Evolutionary conservation across 2,888 invertebrate genomes (phyloP).

Genomic region (Rotaria magnacalcarata): DNA sequence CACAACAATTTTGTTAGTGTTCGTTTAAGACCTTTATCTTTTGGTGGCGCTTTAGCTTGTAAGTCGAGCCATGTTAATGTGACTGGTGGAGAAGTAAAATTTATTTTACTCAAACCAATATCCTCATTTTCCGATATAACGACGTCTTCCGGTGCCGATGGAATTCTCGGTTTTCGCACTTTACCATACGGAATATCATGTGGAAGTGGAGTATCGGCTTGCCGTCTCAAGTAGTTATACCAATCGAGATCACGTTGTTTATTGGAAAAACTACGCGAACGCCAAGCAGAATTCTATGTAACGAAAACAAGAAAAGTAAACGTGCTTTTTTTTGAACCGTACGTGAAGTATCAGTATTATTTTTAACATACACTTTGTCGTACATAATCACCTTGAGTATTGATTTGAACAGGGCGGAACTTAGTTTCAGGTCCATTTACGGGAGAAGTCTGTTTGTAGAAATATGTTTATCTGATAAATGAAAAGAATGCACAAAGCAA

Average conservation of each 20-base stretch:
- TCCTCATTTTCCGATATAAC: neutral
- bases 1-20: neutral
- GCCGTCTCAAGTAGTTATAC: neutral
- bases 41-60: neutral
- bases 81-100: constrained; percentile 28
- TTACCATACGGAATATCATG: neutral
- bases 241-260: neutral
- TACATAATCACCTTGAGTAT: neutral
- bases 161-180: neutral
- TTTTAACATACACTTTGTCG: neutral
- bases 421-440: neutral
- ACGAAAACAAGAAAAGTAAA: neutral
- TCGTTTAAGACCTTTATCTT: constrained; percentile 11
- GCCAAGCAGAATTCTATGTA: neutral
- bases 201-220: neutral
- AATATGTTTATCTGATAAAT: neutral
- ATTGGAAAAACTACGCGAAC: neutral
- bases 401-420: neutral
- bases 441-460: neutral
- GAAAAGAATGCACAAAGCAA: too few species aligned
- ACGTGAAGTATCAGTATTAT: too few species aligned
- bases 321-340: too few species aligned
- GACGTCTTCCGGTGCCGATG: neutral
- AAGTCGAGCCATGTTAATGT: neutral
- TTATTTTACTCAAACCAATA: neutral